Percentiles rank a stretch among this genome's conserved stretches.
phyloP scores from a whole-genome alignment of 2,797 vertebrate genomes.

The Miichthys miiuy region DNA sequence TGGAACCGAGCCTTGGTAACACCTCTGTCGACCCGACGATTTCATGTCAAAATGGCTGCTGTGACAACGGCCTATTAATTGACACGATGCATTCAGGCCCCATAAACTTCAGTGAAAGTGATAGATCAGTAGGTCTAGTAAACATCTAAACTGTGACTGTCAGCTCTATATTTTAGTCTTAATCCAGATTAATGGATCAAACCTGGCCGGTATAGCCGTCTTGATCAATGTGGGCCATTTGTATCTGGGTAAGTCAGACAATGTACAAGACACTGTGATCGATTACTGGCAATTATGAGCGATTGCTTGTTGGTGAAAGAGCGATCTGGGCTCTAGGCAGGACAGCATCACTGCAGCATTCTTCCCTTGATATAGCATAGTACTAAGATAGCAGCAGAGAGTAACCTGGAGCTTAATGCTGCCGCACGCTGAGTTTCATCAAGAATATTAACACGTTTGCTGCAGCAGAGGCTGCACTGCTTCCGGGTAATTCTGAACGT shows the following conservation, averaged over 20 bases:
- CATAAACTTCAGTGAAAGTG: neutral
- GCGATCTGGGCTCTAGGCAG: slow-evolving; percentile 1
- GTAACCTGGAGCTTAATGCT: slow-evolving; percentile 13
- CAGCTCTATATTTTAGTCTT: neutral
- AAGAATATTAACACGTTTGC: neutral
- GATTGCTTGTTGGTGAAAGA: slow-evolving; percentile 1
- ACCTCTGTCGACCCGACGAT: no score
- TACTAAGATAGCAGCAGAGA: neutral
- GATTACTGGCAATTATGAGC: slow-evolving; percentile 8
- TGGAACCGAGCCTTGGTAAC: no score
- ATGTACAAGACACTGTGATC: neutral
- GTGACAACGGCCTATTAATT: no score
- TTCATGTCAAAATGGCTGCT: no score
- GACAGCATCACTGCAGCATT: slow-evolving; percentile 53
- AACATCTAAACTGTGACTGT: neutral
- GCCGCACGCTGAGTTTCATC: neutral
- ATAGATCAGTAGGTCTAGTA: neutral
- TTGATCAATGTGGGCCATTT: neutral
- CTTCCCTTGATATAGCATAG: slow-evolving; percentile 6
- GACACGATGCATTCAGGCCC: neutral
- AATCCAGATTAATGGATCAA: neutral
- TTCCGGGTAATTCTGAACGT: slow-evolving; percentile 9
- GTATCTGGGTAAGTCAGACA: slow-evolving; percentile 26
- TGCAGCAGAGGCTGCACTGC: neutral
- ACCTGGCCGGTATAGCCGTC: neutral